Evolutionary conservation across 2,888 invertebrate species (phyloP).

Genomic region (Eupeodes luniger): DNA sequence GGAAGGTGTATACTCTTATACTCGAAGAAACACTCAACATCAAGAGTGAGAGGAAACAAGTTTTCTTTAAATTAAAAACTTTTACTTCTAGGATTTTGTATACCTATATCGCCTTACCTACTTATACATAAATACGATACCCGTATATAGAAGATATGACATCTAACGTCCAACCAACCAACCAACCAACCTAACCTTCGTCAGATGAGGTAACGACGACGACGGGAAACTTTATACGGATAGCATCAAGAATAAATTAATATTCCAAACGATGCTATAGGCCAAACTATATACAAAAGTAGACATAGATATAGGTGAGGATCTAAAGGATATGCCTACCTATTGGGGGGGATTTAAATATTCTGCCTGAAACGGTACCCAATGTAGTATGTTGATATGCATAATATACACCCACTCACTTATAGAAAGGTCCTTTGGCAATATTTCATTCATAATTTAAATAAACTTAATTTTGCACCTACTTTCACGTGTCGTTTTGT

Average conservation of each 20-base stretch:
- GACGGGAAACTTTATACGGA: not conserved
- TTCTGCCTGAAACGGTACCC: constrained; percentile 19
- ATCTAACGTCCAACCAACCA: constrained; percentile 26
- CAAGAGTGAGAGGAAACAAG: constrained; percentile 2
- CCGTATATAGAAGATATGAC: constrained; percentile 13
- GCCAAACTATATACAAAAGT: not conserved
- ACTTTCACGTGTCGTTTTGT: constrained; percentile 7
- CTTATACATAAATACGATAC: not conserved
- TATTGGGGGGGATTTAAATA: not conserved
- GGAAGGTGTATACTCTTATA: no score
- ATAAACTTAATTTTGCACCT: constrained; percentile 66
- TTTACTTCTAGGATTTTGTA: constrained; percentile 18
- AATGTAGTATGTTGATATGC: not conserved
- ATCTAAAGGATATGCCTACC: not conserved
- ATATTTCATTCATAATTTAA: constrained; percentile 66
- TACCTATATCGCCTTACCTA: no score
- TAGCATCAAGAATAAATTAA: constrained; percentile 33
- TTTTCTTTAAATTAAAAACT: constrained; percentile 36
- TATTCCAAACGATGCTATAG: constrained; percentile 4
- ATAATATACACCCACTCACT: not conserved
- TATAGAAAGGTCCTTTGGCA: constrained; percentile 37
- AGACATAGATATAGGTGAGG: not conserved
- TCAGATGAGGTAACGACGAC: not conserved
- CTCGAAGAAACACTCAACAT: not conserved
- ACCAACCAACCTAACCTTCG: constrained; percentile 2